Evolutionary conservation across 2,113 vertebrate genomes (phyloP), one percentile per base, ranked within the genome.

Genomic region (Lipophrys pholis): DNA sequence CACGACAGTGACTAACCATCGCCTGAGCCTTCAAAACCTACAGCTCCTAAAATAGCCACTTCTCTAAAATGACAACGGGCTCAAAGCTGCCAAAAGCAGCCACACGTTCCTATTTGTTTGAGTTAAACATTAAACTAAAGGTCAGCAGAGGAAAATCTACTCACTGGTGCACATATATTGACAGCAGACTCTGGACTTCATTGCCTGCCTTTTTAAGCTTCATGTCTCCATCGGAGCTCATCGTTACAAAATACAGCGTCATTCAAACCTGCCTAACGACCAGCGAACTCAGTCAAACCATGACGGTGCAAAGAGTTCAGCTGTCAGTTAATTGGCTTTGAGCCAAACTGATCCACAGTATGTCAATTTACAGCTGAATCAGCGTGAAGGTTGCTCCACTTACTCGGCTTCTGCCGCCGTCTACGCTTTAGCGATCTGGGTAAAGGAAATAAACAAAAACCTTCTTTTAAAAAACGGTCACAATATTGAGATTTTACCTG

Each of bases 401-500:
- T 21, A n/a, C 9, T 53, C 2, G 21, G 21, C 21, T 30, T 2
- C 21, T 30, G 21, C 21, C 21, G 4, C 21, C 21, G 21, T 30
- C 21, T 30, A 30, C 21, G 21, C 21, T 30, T 2, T 2, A 30
- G 21, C 4, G 21, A 30, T 30, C 21, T 4, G 21, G 21, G 21
- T 2, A 30, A 30, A 30, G 21, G 21, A 30, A 30, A 30, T 2
- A 30, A 30, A 30, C 21, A 30, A 2, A 30, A n/a, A n/a, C n/a
- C n/a, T n/a, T n/a, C n/a, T n/a, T n/a, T n/a, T 4, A 30, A 30
- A 30, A 30, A 30, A 30, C 2, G 4, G 21, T 30, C 21, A 2
- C 21, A 30, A 30, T 4, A 30, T 30, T 2, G 4, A 7, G 21
- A 60, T 16, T 58, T 84, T 94, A 99, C 98, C 97, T 95, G 95